These are phyloP conservation scores for Channallabes apus DNA, from an alignment of 2,797 vertebrate species.

Conservation along the genomic window DNA sequence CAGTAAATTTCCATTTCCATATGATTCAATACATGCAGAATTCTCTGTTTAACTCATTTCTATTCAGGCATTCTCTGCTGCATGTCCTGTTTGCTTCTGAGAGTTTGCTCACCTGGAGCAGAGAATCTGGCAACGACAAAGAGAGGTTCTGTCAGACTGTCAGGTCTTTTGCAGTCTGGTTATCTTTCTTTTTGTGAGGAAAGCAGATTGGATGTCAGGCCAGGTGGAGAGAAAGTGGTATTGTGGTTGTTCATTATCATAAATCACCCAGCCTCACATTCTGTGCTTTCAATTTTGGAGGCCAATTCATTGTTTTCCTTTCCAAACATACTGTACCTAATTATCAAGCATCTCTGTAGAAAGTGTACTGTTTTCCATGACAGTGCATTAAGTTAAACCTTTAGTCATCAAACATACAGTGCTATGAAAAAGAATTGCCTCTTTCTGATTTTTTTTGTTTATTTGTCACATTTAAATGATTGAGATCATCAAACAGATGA, in stretches of 20 bases:
- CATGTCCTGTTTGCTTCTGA: constrained; percentile 12
- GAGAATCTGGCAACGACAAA: constrained; percentile 41
- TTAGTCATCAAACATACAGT: too few species aligned
- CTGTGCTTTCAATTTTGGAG: neutral
- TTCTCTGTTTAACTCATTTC: neutral
- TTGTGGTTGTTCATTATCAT: neutral
- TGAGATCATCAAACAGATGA: too few species aligned
- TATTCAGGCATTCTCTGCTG: neutral
- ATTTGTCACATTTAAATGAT: too few species aligned
- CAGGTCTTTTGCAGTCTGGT: constrained; percentile 21
- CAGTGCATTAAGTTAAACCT: neutral
- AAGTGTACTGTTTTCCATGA: neutral
- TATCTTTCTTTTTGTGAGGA: constrained; percentile 25
- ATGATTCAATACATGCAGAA: neutral
- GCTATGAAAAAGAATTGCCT: too few species aligned
- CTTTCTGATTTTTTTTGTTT: too few species aligned
- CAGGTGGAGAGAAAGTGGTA: neutral
- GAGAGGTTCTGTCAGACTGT: constrained; percentile 13
- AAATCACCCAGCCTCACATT: neutral
- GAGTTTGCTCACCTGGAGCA: constrained; percentile 20
- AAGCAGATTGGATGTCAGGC: neutral
- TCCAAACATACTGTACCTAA: neutral
- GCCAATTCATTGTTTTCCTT: neutral
- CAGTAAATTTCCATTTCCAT: neutral
- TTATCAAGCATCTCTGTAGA: neutral